Percentiles rank a stretch among this genome's conserved stretches.
Evolutionary conservation across 2,888 invertebrate species (phyloP).

Genomic region (Chironomus riparius): DNA sequence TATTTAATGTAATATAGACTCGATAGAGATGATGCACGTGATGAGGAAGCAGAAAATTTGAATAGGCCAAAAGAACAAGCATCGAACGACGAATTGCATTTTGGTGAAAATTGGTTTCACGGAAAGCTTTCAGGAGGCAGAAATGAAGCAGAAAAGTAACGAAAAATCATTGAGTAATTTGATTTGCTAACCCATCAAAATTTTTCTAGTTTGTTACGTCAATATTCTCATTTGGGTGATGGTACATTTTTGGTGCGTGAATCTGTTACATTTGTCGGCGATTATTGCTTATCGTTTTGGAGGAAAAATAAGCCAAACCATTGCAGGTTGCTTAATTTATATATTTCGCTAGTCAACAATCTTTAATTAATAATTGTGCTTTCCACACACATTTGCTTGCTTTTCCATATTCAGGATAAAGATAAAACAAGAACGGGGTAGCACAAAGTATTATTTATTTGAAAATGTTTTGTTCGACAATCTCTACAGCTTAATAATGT

Average conservation of each 20-base stretch:
- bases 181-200: background rate
- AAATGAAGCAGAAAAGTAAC: constrained; percentile 61
- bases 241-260: constrained; percentile 89
- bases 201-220: constrained; percentile 48
- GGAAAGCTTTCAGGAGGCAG: constrained; percentile 73
- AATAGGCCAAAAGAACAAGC: constrained; percentile 52
- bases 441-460: constrained; percentile 82
- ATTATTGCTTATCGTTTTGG: constrained; percentile 93
- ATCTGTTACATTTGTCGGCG: constrained; percentile 92
- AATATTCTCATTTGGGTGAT: constrained; percentile 75
- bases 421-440: constrained; percentile 77
- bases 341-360: background rate
- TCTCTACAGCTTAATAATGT: constrained; percentile 80
- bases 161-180: background rate
- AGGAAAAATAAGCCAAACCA: constrained; percentile 82
- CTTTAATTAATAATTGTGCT: background rate
- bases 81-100: constrained; percentile 81
- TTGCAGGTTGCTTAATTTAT: constrained; percentile 45
- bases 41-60: constrained; percentile 49
- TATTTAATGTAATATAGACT: constrained; percentile 32
- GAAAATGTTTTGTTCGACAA: constrained; percentile 85
- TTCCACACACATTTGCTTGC: background rate
- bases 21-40: constrained; percentile 51
- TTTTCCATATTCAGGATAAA: constrained; percentile 53
- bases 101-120: constrained; percentile 90